Conservation (phyloP, 2,113 vertebrate genomes). For the Probosciger aterrimus region DNA sequence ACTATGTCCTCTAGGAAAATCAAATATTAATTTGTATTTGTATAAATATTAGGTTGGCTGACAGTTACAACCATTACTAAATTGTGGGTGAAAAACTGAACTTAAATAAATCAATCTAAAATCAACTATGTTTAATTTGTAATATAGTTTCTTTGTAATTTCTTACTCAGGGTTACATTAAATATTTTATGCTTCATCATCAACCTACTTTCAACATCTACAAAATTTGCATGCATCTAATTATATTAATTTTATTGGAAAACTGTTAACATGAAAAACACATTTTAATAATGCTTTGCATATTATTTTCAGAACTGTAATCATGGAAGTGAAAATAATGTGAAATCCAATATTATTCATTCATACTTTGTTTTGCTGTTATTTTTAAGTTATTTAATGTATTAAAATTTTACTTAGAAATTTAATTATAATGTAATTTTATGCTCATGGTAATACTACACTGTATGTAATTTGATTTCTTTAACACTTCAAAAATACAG, state of each 20-base stretch:
- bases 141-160: background rate
- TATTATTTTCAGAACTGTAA: slow-evolving; percentile 28
- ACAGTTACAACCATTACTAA: background rate
- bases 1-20: background rate
- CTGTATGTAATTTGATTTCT: background rate
- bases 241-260: slow-evolving; percentile 43
- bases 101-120: slow-evolving; percentile 27
- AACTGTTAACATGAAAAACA: background rate
- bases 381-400: slow-evolving; percentile 14
- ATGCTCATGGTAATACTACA: background rate
- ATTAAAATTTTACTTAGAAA: background rate
- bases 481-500: background rate
- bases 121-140: background rate
- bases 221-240: slow-evolving; percentile 31
- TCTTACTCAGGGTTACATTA: slow-evolving; percentile 31
- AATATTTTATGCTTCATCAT: slow-evolving; percentile 35
- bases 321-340: slow-evolving; percentile 23
- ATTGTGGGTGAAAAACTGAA: slow-evolving; percentile 11
- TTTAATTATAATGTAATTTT: slow-evolving; percentile 12
- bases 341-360: slow-evolving; percentile 11
- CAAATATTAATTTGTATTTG: background rate
- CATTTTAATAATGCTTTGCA: slow-evolving; percentile 16
- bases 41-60: background rate
- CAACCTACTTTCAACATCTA: slow-evolving; percentile 9
- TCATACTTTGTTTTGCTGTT: slow-evolving; percentile 5